Conservation (phyloP, 2,797 vertebrate species). For the Petrocephalus sullivani region DNA sequence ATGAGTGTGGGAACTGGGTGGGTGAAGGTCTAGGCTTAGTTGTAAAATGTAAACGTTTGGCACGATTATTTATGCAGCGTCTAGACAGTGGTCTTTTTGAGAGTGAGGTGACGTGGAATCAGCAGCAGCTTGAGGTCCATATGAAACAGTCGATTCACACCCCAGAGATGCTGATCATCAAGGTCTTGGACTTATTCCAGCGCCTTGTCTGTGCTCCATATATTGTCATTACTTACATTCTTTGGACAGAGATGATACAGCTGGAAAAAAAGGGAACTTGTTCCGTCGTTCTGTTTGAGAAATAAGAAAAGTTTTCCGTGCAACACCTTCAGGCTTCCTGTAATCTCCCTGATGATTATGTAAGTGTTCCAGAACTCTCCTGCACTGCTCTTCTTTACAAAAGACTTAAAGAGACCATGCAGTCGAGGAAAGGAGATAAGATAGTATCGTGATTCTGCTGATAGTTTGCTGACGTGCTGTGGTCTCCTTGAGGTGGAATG, state of each 20-base stretch:
- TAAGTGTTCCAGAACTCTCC: neutral
- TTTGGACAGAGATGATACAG: neutral
- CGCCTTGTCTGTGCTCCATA: neutral
- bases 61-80: neutral
- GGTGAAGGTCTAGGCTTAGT: neutral
- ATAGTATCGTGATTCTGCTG: neutral
- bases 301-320: neutral
- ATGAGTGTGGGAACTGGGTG: neutral
- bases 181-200: neutral
- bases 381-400: neutral
- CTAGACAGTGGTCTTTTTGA: neutral
- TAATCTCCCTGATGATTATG: neutral
- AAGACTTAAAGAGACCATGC: neutral
- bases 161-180: neutral
- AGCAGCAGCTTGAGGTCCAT: neutral
- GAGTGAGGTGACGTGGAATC: neutral
- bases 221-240: neutral
- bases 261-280: neutral
- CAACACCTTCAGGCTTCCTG: neutral
- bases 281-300: constrained; percentile 36
- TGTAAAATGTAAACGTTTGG: neutral
- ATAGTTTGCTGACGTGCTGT: neutral
- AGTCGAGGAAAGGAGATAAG: neutral
- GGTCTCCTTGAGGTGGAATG: neutral
- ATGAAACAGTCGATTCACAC: neutral